Conservation (phyloP, 2,888 invertebrate genomes). For the Salpingus planirostris region DNA sequence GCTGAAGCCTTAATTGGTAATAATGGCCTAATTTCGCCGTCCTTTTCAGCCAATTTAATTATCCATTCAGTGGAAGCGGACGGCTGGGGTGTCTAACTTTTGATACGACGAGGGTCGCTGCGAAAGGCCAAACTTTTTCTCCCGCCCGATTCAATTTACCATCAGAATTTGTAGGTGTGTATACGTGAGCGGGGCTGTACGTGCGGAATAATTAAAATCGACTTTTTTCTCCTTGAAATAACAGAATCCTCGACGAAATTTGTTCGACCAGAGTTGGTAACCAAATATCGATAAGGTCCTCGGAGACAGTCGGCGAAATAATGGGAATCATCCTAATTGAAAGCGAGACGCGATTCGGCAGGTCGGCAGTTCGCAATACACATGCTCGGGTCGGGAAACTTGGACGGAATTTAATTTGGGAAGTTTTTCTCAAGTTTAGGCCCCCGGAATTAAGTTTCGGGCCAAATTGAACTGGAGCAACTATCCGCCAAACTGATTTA, state of each 20-base stretch:
- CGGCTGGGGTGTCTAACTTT: too few relatives aligned
- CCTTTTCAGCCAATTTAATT: too few relatives aligned
- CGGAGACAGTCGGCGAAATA: constrained; percentile 8
- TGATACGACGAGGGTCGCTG: too few relatives aligned
- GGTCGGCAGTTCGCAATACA: constrained; percentile 21
- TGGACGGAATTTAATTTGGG: constrained; percentile 35
- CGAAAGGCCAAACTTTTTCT: too few relatives aligned
- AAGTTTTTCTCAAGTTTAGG: constrained; percentile 33
- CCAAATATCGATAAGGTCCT: constrained; percentile 12
- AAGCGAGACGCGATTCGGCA: constrained; percentile 18
- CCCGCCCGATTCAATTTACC: too few relatives aligned
- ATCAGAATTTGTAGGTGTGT: too few relatives aligned
- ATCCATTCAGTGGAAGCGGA: too few relatives aligned
- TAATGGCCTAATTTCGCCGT: too few relatives aligned
- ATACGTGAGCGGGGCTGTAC: too few relatives aligned
- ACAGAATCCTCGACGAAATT: constrained; percentile 8
- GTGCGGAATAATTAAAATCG: too few relatives aligned
- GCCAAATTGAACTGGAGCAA: constrained; percentile 31
- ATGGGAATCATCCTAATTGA: constrained; percentile 20
- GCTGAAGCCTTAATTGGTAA: too few relatives aligned
- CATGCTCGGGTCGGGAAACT: constrained; percentile 29
- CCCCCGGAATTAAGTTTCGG: constrained; percentile 30
- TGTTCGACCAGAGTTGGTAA: constrained; percentile 5
- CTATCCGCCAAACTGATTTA: constrained; percentile 36
- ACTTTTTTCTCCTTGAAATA: too few relatives aligned